phyloP scores from a whole-genome alignment of 2,888 invertebrate genomes.

The Apotomis capreana region DNA sequence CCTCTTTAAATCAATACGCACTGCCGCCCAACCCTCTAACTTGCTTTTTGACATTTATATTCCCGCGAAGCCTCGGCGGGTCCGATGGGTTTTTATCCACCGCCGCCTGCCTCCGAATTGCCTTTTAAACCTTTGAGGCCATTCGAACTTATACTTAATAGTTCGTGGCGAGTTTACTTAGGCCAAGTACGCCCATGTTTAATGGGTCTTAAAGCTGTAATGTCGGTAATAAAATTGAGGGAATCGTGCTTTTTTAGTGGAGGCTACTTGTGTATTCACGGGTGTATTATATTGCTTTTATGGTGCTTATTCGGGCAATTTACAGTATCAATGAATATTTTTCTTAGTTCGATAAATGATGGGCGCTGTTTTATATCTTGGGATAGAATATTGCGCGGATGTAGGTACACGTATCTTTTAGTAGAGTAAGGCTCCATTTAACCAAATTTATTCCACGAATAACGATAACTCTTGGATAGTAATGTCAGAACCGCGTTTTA shows the following conservation, averaged over 20 bases:
- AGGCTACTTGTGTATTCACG: conserved; percentile 25
- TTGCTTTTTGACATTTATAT: conserved; percentile 41
- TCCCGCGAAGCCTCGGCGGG: conserved; percentile 28
- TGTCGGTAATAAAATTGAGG: conserved; percentile 29
- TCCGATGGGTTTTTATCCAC: conserved; percentile 27
- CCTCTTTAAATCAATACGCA: conserved; percentile 23
- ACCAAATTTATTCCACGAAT: no score
- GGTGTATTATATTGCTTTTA: conserved; percentile 16
- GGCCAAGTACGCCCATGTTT: conserved; percentile 27
- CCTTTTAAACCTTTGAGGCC: conserved; percentile 35
- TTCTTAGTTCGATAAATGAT: neutral
- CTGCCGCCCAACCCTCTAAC: conserved; percentile 26
- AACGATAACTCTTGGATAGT: no score
- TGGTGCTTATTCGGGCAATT: neutral
- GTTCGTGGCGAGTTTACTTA: conserved; percentile 36
- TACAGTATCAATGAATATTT: neutral
- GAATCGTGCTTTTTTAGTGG: conserved; percentile 8
- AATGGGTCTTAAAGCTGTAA: conserved; percentile 23
- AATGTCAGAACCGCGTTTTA: no score
- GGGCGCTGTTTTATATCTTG: neutral
- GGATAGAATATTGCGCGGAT: neutral
- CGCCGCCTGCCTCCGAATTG: conserved; percentile 31
- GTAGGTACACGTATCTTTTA: no score
- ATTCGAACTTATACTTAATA: conserved; percentile 36
- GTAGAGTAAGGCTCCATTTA: no score